Percentiles rank a stretch among this genome's conserved stretches.
phyloP scores from a whole-genome alignment of 2,113 vertebrate species.

The Myotis yumanensis region DNA sequence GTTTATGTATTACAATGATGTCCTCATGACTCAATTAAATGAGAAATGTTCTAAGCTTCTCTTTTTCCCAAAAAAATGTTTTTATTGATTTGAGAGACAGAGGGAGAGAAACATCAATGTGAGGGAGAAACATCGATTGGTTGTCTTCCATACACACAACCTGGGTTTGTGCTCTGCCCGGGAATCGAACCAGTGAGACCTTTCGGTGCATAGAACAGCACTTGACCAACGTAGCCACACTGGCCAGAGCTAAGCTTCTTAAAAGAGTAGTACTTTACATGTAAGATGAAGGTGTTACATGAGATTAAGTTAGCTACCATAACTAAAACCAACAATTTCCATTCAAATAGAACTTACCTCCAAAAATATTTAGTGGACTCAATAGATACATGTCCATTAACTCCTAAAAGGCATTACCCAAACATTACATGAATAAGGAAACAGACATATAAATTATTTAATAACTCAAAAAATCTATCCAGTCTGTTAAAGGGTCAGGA shows the following conservation, averaged over 20 bases:
- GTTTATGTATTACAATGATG: neutral
- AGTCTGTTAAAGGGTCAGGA: neutral
- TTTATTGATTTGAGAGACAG: too few relatives aligned
- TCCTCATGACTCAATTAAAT: neutral
- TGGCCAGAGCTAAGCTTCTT: neutral
- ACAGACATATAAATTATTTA: neutral
- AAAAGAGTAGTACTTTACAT: constrained; percentile 17
- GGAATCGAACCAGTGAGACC: too few relatives aligned
- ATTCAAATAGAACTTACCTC: constrained; percentile 33
- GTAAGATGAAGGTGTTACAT: neutral
- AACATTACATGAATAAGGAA: constrained; percentile 27
- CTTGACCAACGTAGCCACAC: too few relatives aligned
- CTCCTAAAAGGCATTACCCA: constrained; percentile 17
- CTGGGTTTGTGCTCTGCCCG: too few relatives aligned
- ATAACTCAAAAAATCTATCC: constrained; percentile 14
- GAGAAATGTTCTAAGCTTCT: constrained; percentile 40
- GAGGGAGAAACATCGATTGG: too few relatives aligned
- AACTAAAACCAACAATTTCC: constrained; percentile 25
- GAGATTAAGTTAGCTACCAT: constrained; percentile 15
- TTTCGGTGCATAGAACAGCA: too few relatives aligned
- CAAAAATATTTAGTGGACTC: constrained; percentile 6
- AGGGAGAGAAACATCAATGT: too few relatives aligned
- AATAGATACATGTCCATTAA: constrained; percentile 9
- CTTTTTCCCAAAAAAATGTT: too few relatives aligned
- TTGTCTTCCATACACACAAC: too few relatives aligned